phyloP scores from a whole-genome alignment of 1,140 invertebrate species.

The Drosophila parvula region DNA sequence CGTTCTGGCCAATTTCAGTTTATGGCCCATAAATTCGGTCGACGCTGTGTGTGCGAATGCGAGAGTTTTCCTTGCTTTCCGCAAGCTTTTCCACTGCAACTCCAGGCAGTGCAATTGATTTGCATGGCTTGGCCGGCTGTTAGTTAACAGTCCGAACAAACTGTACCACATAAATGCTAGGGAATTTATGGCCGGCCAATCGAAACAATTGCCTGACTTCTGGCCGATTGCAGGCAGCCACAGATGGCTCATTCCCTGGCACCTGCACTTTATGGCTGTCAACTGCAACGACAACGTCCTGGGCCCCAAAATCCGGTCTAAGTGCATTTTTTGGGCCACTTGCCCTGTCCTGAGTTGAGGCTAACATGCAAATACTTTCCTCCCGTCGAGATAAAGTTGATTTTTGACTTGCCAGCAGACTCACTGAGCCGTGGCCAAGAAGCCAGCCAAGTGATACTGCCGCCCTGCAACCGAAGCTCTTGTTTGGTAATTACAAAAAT shows the following conservation, averaged over 20 bases:
- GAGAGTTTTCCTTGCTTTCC: conserved; percentile 12
- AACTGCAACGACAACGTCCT: conserved; percentile 55
- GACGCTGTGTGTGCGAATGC: conserved; percentile 11
- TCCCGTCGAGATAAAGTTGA: conserved; percentile 63
- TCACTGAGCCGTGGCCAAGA: conserved; percentile 62
- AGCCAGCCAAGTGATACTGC: conserved; percentile 60
- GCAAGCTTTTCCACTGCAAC: conserved; percentile 4
- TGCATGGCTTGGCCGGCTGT: conserved; percentile 46
- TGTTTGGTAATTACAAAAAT: conserved; percentile 74
- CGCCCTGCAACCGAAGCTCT: conserved; percentile 47
- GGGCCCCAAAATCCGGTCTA: conserved; percentile 26
- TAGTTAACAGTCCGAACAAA: conserved; percentile 60
- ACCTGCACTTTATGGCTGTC: conserved; percentile 80
- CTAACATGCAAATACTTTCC: conserved; percentile 53
- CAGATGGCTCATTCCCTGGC: conserved; percentile 35
- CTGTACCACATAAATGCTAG: conserved; percentile 49
- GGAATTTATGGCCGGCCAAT: conserved; percentile 46
- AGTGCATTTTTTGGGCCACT: conserved; percentile 66
- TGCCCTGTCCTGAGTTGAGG: conserved; percentile 8
- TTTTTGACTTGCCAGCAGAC: conserved; percentile 66
- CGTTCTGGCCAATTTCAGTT: conserved; percentile 50
- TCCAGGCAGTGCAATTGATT: conserved; percentile 44
- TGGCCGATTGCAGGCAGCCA: conserved; percentile 29
- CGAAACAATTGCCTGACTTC: conserved; percentile 55
- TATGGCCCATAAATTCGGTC: conserved; percentile 55